phyloP scores from a whole-genome alignment of 2,113 vertebrate genomes.

The Penelope pileata region DNA sequence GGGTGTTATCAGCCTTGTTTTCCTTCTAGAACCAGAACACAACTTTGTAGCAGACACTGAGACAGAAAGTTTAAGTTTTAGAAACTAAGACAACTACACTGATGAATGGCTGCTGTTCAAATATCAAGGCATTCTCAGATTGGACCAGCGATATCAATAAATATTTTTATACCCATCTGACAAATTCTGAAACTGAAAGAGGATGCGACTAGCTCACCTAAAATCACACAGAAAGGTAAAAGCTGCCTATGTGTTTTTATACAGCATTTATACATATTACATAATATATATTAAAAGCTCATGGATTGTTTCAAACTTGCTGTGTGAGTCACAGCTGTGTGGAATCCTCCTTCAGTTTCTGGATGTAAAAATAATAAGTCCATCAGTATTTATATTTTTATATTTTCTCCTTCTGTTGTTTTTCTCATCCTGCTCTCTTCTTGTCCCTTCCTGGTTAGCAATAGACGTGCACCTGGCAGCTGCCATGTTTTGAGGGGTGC shows the following conservation, averaged over 20 bases:
- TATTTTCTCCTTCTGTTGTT: neutral
- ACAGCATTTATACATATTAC: neutral
- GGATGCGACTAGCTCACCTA: neutral
- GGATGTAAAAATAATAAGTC: neutral
- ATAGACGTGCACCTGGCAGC: neutral
- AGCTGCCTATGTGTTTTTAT: neutral
- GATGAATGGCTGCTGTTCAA: neutral
- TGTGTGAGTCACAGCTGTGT: neutral
- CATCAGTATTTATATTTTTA: neutral
- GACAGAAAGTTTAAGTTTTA: too few relatives aligned
- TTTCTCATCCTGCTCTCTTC: neutral
- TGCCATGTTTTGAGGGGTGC: neutral
- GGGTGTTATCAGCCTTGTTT: too few relatives aligned
- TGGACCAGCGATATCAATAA: neutral
- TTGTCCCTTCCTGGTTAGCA: neutral
- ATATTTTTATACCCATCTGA: neutral
- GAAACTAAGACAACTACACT: too few relatives aligned
- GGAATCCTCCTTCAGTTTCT: neutral
- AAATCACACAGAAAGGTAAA: neutral
- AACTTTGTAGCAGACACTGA: too few relatives aligned
- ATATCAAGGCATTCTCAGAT: neutral
- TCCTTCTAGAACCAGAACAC: too few relatives aligned
- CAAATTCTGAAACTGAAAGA: neutral
- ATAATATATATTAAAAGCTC: neutral
- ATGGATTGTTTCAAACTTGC: neutral